Evolutionary conservation across 2,888 invertebrate genomes (phyloP).

Genomic region (Pandemis heparana): DNA sequence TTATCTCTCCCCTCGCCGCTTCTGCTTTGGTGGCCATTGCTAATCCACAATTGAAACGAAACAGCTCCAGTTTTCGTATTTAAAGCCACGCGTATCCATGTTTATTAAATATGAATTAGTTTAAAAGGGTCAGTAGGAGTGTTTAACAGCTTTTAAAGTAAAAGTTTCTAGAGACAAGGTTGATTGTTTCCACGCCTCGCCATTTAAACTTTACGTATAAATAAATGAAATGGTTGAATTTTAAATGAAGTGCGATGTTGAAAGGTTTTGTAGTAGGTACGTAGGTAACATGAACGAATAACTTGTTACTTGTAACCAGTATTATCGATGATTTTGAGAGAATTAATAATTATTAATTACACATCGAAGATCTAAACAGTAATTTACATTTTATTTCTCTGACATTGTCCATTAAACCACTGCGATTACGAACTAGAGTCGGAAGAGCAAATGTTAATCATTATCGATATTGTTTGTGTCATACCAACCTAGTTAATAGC

Average conservation of each 20-base stretch:
- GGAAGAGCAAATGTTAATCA: no score
- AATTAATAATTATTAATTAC: no score
- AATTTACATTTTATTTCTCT: no score
- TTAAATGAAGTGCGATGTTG: neutral
- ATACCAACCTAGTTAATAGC: no score
- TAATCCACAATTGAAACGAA: constrained; percentile 4
- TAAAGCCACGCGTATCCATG: neutral
- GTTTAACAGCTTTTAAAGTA: constrained; percentile 15
- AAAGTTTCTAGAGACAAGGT: constrained; percentile 28
- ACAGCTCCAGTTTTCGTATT: neutral
- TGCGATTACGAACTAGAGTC: no score
- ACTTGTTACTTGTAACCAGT: neutral
- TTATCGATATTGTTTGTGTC: no score
- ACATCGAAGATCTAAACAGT: no score
- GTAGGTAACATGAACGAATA: neutral
- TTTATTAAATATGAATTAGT: constrained; percentile 21
- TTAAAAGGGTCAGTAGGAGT: constrained; percentile 16
- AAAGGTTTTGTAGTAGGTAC: neutral
- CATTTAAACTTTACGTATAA: constrained; percentile 35
- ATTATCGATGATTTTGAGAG: neutral
- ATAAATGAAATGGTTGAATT: constrained; percentile 27
- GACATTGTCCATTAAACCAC: no score
- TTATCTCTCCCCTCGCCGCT: constrained; percentile 71
- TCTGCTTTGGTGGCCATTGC: constrained; percentile 52
- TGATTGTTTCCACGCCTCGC: constrained; percentile 47